A percentile compares a stretch with the other conserved stretches of the same genome.
phyloP scores from a whole-genome alignment of 2,113 vertebrate genomes.

The Cyrtonyx montezumae region DNA sequence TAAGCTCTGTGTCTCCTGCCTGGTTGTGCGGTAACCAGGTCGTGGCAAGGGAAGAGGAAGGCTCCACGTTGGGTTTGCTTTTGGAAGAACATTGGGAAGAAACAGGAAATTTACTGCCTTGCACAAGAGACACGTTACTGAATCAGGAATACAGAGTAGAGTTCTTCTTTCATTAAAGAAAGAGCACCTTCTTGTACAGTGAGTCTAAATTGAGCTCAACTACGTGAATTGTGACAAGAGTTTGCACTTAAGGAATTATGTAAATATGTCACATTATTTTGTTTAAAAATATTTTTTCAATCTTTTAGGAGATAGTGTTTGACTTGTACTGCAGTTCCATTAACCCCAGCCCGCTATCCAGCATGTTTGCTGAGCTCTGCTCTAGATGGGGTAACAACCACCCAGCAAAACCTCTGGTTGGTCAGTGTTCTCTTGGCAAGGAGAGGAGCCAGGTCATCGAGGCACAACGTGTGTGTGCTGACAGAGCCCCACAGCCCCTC shows the following conservation, averaged over 20 bases:
- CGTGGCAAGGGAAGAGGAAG: accelerated
- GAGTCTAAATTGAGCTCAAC: constrained; percentile 73
- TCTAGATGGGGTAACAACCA: background rate
- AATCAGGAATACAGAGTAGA: constrained; percentile 74
- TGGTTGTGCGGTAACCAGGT: constrained; percentile 88
- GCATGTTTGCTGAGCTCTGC: constrained; percentile 21
- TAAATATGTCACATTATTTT: constrained; percentile 84
- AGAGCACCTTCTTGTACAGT: constrained; percentile 84
- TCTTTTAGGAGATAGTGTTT: constrained; percentile 72
- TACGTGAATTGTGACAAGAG: constrained; percentile 86
- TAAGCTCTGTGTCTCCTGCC: constrained; percentile 96
- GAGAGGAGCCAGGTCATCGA: background rate
- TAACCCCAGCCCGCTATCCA: constrained; percentile 33
- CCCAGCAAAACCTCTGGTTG: background rate
- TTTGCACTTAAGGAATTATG: constrained; percentile 90
- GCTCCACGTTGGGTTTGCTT: background rate
- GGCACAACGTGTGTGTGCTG: background rate
- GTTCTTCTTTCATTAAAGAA: constrained; percentile 72
- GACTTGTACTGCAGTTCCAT: constrained; percentile 61
- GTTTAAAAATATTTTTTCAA: constrained; percentile 76
- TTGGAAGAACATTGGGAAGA: constrained; percentile 41
- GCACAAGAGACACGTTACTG: constrained; percentile 67
- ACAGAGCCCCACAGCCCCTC: background rate
- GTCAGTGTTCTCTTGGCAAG: background rate
- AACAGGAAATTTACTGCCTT: constrained; percentile 67